phyloP scores from a whole-genome alignment of 2,113 vertebrate species.

The Mirounga angustirostris region DNA sequence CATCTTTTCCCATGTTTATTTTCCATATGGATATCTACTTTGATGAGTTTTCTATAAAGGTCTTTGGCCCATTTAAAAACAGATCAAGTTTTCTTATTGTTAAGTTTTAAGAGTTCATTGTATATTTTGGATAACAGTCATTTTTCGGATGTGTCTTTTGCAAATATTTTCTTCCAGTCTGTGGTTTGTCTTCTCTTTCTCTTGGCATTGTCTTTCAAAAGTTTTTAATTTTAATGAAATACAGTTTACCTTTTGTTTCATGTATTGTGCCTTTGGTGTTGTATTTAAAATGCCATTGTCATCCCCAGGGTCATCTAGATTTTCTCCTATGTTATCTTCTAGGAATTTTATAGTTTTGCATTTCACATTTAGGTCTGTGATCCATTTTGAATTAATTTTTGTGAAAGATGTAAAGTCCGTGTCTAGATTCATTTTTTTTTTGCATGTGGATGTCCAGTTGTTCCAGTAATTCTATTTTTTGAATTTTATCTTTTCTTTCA shows the following conservation, averaged over 20 bases:
- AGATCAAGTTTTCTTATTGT: background rate
- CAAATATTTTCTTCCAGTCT: background rate
- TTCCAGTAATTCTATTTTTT: background rate
- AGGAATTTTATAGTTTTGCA: background rate
- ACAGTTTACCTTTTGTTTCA: background rate
- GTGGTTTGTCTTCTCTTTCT: background rate
- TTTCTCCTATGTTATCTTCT: background rate
- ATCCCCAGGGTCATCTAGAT: background rate
- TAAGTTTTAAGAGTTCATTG: background rate
- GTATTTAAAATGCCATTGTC: background rate
- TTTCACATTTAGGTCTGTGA: background rate
- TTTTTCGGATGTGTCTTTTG: background rate
- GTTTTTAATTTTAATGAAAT: constrained; percentile 10
- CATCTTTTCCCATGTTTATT: background rate
- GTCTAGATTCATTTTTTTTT: background rate
- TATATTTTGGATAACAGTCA: background rate
- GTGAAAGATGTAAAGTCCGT: background rate
- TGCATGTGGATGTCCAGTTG: background rate
- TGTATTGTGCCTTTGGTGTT: background rate
- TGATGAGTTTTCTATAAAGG: background rate
- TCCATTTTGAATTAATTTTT: constrained; percentile 25
- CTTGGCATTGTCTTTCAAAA: background rate
- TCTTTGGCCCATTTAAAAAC: background rate
- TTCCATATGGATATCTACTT: background rate
- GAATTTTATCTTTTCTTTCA: background rate